Evolutionary conservation across 2,797 vertebrate species (phyloP), one percentile per base, ranked within the genome.

Genomic region (Muscicapa striata): DNA sequence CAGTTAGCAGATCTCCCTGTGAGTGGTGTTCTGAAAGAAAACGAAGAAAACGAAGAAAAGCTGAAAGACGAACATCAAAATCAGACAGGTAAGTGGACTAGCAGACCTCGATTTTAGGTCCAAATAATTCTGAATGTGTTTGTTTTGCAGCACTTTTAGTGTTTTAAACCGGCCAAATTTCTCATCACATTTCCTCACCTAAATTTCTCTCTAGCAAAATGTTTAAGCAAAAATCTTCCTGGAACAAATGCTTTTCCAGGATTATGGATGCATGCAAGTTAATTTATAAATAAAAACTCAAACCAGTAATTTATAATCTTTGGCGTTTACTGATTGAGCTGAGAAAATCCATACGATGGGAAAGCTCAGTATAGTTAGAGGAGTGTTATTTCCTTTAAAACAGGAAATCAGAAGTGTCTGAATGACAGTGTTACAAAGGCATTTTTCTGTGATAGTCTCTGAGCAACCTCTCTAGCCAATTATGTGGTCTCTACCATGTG

Each of bases 1-100:
- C 27, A 76, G 36, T 77, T 82, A 89, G 49, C n/a, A 93, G 82
- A 88, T 82, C 32, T 84, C 30, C 48, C 70, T 87, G 32, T 84
- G 67, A 94, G 92, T 34, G 54, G 40, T 73, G 41, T 21, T 88
- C 51, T 63, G 41, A 92, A 93, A 92, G 75, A 93, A 89, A 75
- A 88, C 4, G 0, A 82, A 84, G 36, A 49, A 67, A 61, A 92
- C 51, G n/a, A 51, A 86, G 59, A 79, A 90, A 91, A 93, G 45
- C 7, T 34, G 69, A 85, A 67, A 67, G 73, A 95, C 14, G 15
- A 93, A 92, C 59, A 90, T 38, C 24, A 79, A 93, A 81, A 83
- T 72, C n/a, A 84, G 34, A 75, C 6, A 78, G 11, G 32, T 34
- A 83, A 66, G 41, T 49, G 46, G 49, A 89, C 49, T 68, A 92